phyloP scores from a whole-genome alignment of 2,113 vertebrate species.

The Trichechus manatus region DNA sequence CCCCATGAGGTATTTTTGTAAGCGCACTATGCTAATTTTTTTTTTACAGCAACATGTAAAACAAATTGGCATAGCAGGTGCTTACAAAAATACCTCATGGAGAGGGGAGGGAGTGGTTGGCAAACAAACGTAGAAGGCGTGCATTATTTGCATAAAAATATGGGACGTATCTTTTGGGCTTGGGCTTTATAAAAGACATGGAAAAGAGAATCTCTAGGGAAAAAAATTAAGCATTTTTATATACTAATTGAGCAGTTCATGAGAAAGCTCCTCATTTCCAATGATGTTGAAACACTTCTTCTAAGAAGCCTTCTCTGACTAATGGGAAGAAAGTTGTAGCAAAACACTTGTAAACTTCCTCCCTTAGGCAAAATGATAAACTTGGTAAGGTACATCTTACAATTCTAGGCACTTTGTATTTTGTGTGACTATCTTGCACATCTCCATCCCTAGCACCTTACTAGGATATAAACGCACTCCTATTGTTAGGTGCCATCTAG shows the following conservation, averaged over 20 bases:
- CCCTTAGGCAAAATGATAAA: background rate
- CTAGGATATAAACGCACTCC: background rate
- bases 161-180: background rate
- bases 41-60: too few species aligned
- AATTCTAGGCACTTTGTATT: background rate
- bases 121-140: too few species aligned
- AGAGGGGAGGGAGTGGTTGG: too few species aligned
- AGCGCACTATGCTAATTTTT: too few species aligned
- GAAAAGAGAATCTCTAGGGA: background rate
- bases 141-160: too few species aligned
- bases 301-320: conserved; percentile 65
- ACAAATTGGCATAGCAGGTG: too few species aligned
- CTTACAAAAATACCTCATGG: too few species aligned
- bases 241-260: background rate
- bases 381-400: background rate
- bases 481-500: too few species aligned
- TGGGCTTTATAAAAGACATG: background rate
- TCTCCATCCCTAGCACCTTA: background rate
- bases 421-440: background rate
- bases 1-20: too few species aligned
- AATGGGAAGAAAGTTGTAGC: conserved; percentile 12
- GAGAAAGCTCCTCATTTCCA: conserved; percentile 60
- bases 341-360: conserved; percentile 51
- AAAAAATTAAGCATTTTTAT: conserved; percentile 2
- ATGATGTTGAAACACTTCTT: conserved; percentile 58